Base-by-base conservation (phyloP, 92 coral and sea anemone species). In the Paramuricea clavata region DNA sequence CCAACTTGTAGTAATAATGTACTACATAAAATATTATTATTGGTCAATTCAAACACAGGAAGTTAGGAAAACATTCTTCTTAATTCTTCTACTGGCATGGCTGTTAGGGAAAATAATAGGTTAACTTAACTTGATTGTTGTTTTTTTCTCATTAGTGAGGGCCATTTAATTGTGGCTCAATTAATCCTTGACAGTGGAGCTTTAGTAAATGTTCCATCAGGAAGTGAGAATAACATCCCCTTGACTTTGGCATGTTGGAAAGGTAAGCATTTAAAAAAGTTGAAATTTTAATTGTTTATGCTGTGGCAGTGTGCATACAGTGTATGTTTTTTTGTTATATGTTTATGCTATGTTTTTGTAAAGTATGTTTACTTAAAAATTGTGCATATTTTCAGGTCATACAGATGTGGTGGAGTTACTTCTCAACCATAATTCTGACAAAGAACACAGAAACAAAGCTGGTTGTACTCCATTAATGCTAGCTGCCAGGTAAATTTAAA, bases 221-320 rank as follows among this genome's bases (percentile, higher is more conserved):
- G 99, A 39, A 96, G 99, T 89, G 99, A 96, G 81, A 96, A 96
- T 85, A 96, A 96, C 73, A 96, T 96, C 61, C 99, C 99, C 0
- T 90, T 96, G 65, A 96, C 99, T 19, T 90, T 96, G 87, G 96
- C 99, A 61, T 96, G 99, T 90, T 96, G 99, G 99, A 96, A 96
- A 89, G 99, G 95, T 93, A 67, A 15, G 64, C 27, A 8, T 30
- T 47, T 1, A 9, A 17, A 35, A 12, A 32, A 30, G 44, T 12
- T 16, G 34, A 32, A 56, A n/a, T 2, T 36, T 12, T 39, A 39
- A 15, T 19, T 43, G 5, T 59, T 10, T 0, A 21, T 60, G 65
- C n/a, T 4, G 33, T 60, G 10, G 68, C 68, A 60, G 1, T 61
- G 31, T 61, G n/a, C 35, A 13, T 13, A 67, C 31, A 1, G 28